Conservation (phyloP, 2,888 invertebrate genomes). For the Boloria euphrosyne region DNA sequence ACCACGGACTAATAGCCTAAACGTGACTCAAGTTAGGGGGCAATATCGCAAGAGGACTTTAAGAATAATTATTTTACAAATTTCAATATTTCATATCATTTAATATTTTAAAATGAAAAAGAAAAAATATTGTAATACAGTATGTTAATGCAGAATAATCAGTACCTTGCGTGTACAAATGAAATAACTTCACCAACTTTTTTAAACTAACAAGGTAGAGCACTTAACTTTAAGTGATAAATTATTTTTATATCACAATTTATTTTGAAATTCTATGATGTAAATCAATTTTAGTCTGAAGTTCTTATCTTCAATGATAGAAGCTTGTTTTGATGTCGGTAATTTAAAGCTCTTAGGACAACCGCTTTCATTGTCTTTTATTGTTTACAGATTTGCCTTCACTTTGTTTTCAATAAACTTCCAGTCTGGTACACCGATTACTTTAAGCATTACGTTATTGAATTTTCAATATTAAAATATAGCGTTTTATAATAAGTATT, state of each 20-base stretch:
- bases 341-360: conserved; percentile 67
- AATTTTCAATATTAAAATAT: not conserved
- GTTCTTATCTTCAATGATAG: conserved; percentile 74
- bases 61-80: conserved; percentile 59
- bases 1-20: conserved; percentile 72
- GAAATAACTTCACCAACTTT: conserved; percentile 16
- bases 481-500: too few species aligned
- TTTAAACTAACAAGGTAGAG: conserved; percentile 17
- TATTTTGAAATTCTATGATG: not conserved
- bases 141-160: conserved; percentile 20
- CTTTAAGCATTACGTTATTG: conserved; percentile 10
- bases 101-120: not conserved
- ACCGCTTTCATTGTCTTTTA: conserved; percentile 66
- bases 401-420: conserved; percentile 22
- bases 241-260: conserved; percentile 6
- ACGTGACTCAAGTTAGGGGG: conserved; percentile 72
- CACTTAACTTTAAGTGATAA: conserved; percentile 18
- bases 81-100: not conserved
- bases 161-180: conserved; percentile 22
- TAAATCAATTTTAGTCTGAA: conserved; percentile 47
- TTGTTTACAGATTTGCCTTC: conserved; percentile 24
- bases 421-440: conserved; percentile 20
- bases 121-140: conserved; percentile 27
- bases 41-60: conserved; percentile 64
- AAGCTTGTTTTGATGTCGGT: conserved; percentile 76